Conservation (phyloP, 2,113 vertebrate genomes). For the Carlito syrichta region DNA sequence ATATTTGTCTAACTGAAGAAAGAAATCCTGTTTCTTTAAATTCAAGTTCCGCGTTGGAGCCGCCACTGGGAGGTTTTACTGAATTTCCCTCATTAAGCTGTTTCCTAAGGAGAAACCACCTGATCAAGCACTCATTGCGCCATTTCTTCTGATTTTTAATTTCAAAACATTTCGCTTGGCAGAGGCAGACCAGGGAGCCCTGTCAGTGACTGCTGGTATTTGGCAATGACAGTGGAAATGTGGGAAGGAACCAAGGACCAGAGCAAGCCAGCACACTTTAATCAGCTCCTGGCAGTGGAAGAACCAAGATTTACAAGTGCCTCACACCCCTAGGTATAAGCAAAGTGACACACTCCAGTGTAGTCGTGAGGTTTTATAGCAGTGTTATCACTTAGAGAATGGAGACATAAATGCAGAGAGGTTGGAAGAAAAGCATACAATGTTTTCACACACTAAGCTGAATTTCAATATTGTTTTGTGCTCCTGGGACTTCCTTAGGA, state of each 20-base stretch:
- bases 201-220: conserved; percentile 47
- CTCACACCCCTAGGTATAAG: conserved; percentile 49
- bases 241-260: neutral
- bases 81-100: conserved; percentile 39
- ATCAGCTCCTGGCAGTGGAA: conserved; percentile 39
- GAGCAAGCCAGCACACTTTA: conserved; percentile 47
- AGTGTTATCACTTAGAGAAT: conserved; percentile 25
- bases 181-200: conserved; percentile 46
- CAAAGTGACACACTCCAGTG: conserved; percentile 46
- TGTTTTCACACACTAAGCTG: conserved; percentile 46
- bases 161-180: conserved; percentile 63
- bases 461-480: conserved; percentile 54
- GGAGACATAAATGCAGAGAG: neutral
- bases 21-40: conserved; percentile 49
- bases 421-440: conserved; percentile 21
- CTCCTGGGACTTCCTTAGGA: conserved; percentile 44
- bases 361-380: neutral
- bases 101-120: conserved; percentile 60
- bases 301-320: conserved; percentile 48
- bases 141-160: conserved; percentile 65
- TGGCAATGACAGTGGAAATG: neutral
- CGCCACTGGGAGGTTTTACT: conserved; percentile 11
- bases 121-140: neutral
- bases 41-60: neutral
- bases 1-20: neutral